Evolutionary conservation across 2,113 vertebrate species (phyloP).

Genomic region (Pteruthius melanotis): DNA sequence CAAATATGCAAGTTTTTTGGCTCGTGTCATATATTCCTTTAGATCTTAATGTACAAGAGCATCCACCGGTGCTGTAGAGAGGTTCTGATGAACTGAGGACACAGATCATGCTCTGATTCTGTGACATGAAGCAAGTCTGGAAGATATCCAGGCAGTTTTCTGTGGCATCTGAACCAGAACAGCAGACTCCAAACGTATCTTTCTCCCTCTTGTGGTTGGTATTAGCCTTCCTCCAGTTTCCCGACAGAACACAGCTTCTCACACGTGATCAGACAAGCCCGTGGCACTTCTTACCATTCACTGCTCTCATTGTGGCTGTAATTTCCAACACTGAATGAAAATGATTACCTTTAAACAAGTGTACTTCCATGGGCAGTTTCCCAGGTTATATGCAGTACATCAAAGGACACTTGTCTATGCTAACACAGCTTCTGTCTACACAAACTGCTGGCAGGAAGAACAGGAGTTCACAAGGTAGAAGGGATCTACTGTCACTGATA

Average conservation of each 20-base stretch:
- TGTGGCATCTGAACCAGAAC: not conserved
- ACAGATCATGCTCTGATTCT: not conserved
- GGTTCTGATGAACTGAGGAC: not conserved
- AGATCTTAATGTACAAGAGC: not conserved
- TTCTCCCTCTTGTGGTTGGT: conserved; percentile 43
- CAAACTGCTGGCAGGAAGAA: not conserved
- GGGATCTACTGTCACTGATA: not conserved
- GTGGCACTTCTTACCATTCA: not conserved
- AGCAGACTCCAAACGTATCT: not conserved
- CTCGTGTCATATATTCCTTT: not conserved
- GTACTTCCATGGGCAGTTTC: not conserved
- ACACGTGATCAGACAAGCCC: not conserved
- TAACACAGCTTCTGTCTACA: not conserved
- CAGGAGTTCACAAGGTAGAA: not conserved
- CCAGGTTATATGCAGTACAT: not conserved
- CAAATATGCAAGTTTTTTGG: not conserved
- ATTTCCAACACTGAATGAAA: not conserved
- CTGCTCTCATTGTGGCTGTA: not conserved
- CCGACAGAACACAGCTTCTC: not conserved
- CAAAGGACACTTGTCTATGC: not conserved
- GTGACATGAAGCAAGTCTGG: not conserved
- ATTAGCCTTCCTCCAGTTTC: not conserved
- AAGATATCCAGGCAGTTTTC: not conserved
- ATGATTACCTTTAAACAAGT: not conserved
- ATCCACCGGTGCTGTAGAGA: not conserved